Evolutionary conservation across 2,113 vertebrate genomes (phyloP).

Genomic region (Pelusios castaneus): DNA sequence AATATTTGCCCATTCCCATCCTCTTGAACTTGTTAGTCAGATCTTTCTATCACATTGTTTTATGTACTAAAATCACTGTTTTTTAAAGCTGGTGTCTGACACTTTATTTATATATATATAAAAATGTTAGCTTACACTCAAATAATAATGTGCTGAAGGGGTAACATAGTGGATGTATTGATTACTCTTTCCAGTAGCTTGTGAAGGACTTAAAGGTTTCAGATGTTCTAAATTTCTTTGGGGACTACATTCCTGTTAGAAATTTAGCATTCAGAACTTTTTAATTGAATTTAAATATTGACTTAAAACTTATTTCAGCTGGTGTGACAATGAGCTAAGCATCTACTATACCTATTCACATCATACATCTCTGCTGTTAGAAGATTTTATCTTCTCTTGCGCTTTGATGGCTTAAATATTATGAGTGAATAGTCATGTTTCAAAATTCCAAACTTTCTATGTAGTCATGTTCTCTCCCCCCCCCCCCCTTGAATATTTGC

Average conservation of each 20-base stretch:
- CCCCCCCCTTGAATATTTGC: too few species aligned
- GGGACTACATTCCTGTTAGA: too few species aligned
- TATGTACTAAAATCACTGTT: neutral
- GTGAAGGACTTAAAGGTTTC: neutral
- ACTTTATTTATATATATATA: too few species aligned
- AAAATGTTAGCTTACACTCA: too few species aligned
- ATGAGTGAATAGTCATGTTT: neutral
- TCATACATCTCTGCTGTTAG: too few species aligned
- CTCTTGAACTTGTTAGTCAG: neutral
- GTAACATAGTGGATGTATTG: neutral
- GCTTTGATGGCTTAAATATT: neutral
- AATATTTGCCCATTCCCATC: neutral
- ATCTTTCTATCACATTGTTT: neutral
- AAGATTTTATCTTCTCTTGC: neutral
- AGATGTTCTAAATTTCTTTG: too few species aligned
- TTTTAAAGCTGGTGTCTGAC: neutral
- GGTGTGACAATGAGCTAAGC: too few species aligned
- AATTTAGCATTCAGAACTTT: too few species aligned
- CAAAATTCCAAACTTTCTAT: neutral
- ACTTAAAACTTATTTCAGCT: too few species aligned
- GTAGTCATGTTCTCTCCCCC: neutral
- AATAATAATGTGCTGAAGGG: too few species aligned
- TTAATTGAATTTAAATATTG: too few species aligned
- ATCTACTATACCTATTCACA: too few species aligned
- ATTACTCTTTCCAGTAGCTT: neutral